Conservation (phyloP, 37 sponge, comb jelly and placozoan genomes). For the Cladorhizidae sp. region DNA sequence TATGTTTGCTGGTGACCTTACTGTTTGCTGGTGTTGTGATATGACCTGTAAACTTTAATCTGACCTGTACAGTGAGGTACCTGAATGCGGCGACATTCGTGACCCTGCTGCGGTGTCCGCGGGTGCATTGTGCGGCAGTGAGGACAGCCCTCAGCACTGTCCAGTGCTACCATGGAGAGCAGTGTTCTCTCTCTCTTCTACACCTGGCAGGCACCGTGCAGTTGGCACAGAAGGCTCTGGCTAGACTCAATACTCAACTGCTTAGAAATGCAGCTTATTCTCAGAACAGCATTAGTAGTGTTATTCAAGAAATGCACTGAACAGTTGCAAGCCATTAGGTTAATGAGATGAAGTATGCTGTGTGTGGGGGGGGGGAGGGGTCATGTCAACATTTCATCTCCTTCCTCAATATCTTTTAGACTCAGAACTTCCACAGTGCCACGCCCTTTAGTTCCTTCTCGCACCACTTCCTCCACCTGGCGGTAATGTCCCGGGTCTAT, state of each 20-base stretch:
- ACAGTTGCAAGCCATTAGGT: too few relatives aligned
- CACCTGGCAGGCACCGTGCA: conserved; percentile 79
- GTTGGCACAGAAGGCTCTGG: conserved; percentile 65
- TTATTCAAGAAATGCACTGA: too few relatives aligned
- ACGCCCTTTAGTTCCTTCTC: conserved; percentile 75
- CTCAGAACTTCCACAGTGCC: conserved; percentile 88
- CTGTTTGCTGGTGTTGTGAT: too few relatives aligned
- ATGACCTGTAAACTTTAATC: too few relatives aligned
- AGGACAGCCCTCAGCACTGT: conserved; percentile 58
- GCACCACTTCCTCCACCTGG: conserved; percentile 77
- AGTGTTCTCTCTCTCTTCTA: conserved; percentile 41
- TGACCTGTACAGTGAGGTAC: conserved; percentile 85
- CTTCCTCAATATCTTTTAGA: conserved; percentile 90
- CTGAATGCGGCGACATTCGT: conserved; percentile 63
- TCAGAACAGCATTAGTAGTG: neutral
- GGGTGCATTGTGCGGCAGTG: conserved; percentile 57
- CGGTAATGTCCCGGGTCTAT: conserved; percentile 86
- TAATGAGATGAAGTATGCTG: too few relatives aligned
- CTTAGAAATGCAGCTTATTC: neutral
- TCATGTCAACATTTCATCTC: conserved; percentile 67
- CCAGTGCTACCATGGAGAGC: conserved; percentile 6
- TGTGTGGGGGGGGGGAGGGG: neutral
- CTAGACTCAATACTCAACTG: conserved; percentile 42
- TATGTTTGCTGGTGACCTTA: too few relatives aligned
- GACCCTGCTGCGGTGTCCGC: conserved; percentile 57